Percentiles rank a stretch among this genome's conserved stretches.
These are phyloP conservation scores for Dolichotis patagonum DNA, from an alignment of 2,113 vertebrate genomes.

Conservation along the genomic window DNA sequence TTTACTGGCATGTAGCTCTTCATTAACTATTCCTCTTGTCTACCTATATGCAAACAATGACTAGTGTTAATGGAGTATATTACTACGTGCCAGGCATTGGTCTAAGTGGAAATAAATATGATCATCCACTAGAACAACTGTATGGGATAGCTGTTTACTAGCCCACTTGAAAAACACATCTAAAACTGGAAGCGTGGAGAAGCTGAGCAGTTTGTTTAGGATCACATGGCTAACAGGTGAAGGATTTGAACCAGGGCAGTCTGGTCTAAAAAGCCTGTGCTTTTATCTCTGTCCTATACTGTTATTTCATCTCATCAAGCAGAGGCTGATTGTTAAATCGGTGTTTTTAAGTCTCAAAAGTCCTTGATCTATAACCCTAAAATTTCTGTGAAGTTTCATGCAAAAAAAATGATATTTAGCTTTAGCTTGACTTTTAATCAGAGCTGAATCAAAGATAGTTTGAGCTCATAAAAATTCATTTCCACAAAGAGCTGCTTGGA, in stretches of 20 bases:
- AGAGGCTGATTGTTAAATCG: slow-evolving; percentile 32
- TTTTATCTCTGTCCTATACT: background rate
- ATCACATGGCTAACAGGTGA: background rate
- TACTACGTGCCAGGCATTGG: background rate
- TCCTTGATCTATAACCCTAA: slow-evolving; percentile 32
- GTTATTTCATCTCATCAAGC: background rate
- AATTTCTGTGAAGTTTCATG: background rate
- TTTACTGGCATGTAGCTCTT: background rate
- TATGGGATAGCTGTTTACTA: background rate
- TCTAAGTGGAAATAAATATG: background rate
- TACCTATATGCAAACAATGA: background rate
- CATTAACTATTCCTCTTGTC: background rate
- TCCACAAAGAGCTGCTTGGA: slow-evolving; percentile 41
- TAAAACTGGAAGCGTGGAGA: background rate
- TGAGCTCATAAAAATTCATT: slow-evolving; percentile 66
- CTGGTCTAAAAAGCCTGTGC: background rate
- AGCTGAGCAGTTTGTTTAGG: slow-evolving; percentile 22
- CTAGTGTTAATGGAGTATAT: background rate
- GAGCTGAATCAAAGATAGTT: slow-evolving; percentile 39
- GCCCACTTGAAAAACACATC: background rate
- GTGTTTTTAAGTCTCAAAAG: slow-evolving; percentile 35
- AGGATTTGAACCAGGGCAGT: background rate
- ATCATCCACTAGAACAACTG: background rate
- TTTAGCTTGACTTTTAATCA: slow-evolving; percentile 71
- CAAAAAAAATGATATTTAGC: slow-evolving; percentile 10